Conservation (phyloP, 2,113 vertebrate species). For the Eubucco bourcierii region DNA sequence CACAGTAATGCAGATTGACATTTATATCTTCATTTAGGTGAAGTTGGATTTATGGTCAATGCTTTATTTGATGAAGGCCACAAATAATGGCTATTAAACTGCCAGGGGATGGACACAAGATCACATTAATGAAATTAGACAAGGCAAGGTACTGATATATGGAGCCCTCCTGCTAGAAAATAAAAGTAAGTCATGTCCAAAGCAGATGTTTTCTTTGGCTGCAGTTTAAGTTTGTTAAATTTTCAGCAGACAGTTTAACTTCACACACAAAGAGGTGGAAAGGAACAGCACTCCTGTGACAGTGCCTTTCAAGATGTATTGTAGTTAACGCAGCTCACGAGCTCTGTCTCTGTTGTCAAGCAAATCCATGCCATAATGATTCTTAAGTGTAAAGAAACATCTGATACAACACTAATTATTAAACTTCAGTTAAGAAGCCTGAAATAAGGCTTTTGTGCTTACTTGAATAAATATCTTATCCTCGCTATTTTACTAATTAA, state of each 20-base stretch:
- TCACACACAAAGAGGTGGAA: not conserved
- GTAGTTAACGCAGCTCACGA: not conserved
- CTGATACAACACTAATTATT: not conserved
- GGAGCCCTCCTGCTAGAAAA: slow-evolving; percentile 50
- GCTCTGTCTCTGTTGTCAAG: not conserved
- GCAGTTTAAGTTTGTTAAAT: not conserved
- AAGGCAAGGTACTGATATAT: slow-evolving; percentile 78
- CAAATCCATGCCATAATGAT: not conserved
- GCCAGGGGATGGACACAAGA: slow-evolving; percentile 84
- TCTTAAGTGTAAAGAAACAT: not conserved
- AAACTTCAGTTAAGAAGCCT: not conserved
- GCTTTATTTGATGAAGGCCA: slow-evolving; percentile 87
- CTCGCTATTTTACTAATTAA: not conserved
- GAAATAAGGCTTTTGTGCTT: not conserved
- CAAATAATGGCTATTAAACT: slow-evolving; percentile 95
- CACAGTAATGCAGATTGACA: slow-evolving; percentile 87
- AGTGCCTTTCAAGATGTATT: not conserved
- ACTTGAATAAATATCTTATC: not conserved
- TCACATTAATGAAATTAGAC: slow-evolving; percentile 91
- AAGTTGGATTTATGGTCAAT: slow-evolving; percentile 83
- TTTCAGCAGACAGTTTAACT: slow-evolving; percentile 45
- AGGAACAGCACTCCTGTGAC: not conserved
- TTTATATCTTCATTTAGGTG: slow-evolving; percentile 86
- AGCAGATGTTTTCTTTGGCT: slow-evolving; percentile 64
- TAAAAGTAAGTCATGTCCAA: slow-evolving; percentile 51